Evolutionary conservation across 2,797 vertebrate species (phyloP).

Genomic region (Tenualosa thibaudeaui): DNA sequence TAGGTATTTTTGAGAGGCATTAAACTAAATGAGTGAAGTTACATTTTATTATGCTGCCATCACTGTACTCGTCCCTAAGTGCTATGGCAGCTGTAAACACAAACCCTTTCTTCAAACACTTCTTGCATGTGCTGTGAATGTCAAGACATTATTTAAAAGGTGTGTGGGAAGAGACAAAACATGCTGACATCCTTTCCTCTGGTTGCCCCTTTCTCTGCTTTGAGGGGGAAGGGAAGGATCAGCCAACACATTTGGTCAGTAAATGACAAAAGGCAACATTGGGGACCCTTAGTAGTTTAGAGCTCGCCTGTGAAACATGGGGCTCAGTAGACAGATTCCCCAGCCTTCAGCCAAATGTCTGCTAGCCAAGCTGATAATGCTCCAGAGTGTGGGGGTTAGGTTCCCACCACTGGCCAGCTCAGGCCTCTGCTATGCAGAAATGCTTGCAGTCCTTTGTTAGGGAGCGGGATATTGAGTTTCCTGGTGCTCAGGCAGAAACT

Average conservation of each 20-base stretch:
- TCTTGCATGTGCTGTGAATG: neutral
- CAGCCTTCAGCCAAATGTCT: conserved; percentile 13
- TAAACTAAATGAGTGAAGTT: neutral
- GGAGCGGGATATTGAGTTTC: conserved; percentile 30
- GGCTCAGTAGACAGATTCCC: conserved; percentile 17
- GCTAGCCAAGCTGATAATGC: neutral
- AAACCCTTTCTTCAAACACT: neutral
- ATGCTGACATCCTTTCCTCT: neutral
- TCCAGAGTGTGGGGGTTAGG: neutral
- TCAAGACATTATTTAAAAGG: conserved; percentile 10
- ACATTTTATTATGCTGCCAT: neutral
- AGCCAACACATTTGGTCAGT: neutral
- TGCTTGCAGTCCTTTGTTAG: conserved; percentile 20
- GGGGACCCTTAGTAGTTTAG: conserved; percentile 21
- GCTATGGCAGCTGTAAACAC: conserved; percentile 15
- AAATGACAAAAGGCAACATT: conserved; percentile 21
- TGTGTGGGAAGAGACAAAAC: neutral
- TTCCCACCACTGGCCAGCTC: neutral
- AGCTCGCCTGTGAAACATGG: conserved; percentile 18
- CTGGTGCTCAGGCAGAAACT: conserved; percentile 8
- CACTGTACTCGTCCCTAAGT: neutral
- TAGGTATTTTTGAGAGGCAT: neutral
- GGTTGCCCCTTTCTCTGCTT: neutral
- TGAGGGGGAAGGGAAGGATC: neutral
- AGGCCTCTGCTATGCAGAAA: neutral